Base-by-base conservation (phyloP, 1,140 invertebrate species). In the Asbolus verrucosus region DNA sequence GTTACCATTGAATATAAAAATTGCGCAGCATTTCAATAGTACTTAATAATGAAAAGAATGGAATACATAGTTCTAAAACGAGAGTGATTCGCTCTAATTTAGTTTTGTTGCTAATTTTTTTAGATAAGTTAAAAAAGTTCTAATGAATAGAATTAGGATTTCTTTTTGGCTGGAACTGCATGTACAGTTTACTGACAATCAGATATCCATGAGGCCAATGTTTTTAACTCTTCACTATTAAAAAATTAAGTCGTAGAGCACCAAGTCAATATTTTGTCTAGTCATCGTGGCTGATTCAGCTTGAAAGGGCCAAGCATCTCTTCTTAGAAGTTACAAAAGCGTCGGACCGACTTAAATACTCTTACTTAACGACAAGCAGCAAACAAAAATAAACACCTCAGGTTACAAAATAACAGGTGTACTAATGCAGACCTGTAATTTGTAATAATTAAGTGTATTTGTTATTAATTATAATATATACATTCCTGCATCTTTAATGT, bases 401-500 rank as follows among this genome's bases (percentile, higher is more conserved):
- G 46, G 46, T 54, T 24, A 27, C 33, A 6, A 36, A 36, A 36
- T 36, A 36, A 36, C 33, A 36, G 33, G 33, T 11, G 33, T 6
- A n/a, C 5, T 9, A 24, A 54, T n/a, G n/a, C n/a, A 24, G n/a
- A 54, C 18, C n/a, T 54, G 43, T 50, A 50, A 50, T 50, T 50
- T 50, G 43, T 50, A 50, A 54, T 54, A 54, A 30, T 54, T 54
- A 54, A 54, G 19, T 54, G 9, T 24, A 54, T 54, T 54, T 54
- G 46, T 54, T 54, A 54, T 54, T 54, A 54, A 54, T 54, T 27
- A 54, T 24, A 54, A 54, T 54, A 21, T 54, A 24, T 24, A 31
- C 46, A 54, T 54, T 54, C 46, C 46, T 54, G 46, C 46, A 54
- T 54, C 13, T 54, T n/a, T 54, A 54, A 54, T 24, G 46, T 24